Conservation (phyloP, 2,113 vertebrate species). For the Cygnus buccinator region DNA sequence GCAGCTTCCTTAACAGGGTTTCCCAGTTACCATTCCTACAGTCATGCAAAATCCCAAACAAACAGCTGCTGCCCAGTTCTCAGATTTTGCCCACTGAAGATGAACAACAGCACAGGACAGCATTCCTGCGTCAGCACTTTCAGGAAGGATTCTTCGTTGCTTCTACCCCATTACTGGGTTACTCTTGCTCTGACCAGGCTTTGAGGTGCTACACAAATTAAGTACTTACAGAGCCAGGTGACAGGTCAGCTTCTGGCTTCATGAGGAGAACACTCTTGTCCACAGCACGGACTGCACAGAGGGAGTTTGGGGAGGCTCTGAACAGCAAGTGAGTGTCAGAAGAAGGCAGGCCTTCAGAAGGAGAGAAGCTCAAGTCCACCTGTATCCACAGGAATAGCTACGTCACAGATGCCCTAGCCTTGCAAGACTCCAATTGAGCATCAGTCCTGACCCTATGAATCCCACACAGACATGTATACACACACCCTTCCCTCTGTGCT, state of each 20-base stretch:
- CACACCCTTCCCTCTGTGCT: not conserved
- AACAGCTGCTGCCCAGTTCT: not conserved
- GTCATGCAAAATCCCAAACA: not conserved
- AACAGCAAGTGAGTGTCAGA: slow-evolving; percentile 74
- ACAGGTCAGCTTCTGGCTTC: slow-evolving; percentile 81
- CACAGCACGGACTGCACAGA: slow-evolving; percentile 86
- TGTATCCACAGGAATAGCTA: slow-evolving; percentile 28
- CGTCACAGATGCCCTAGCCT: not conserved
- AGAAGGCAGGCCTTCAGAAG: slow-evolving; percentile 77
- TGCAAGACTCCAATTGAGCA: not conserved
- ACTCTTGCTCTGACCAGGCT: not conserved
- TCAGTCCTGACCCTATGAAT: not conserved
- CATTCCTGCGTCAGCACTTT: not conserved
- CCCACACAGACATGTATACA: rapidly evolving
- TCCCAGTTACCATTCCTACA: not conserved
- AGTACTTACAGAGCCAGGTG: slow-evolving; percentile 65
- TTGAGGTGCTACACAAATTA: not conserved
- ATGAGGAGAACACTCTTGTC: slow-evolving; percentile 88
- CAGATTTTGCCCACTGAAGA: not conserved
- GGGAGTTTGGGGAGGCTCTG: slow-evolving; percentile 76
- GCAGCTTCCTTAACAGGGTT: not conserved
- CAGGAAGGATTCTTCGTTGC: not conserved
- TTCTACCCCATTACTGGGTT: not conserved
- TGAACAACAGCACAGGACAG: not conserved
- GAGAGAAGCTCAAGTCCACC: slow-evolving; percentile 80